Conservation (phyloP, 2,113 vertebrate species). For the Panurus biarmicus region DNA sequence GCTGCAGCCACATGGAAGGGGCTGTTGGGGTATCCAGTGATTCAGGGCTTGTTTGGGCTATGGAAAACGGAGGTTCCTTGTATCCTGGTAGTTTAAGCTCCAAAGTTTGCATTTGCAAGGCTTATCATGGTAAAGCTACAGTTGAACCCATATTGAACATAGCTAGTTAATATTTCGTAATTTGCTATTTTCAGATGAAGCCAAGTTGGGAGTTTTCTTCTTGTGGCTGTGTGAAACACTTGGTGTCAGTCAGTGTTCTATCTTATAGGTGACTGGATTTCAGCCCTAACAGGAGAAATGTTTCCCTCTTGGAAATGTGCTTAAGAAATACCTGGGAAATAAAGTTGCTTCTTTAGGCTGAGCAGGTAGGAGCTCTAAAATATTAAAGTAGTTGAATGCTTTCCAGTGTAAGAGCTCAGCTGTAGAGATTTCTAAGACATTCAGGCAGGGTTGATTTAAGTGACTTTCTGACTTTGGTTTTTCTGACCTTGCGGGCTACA, state of each 20-base stretch:
- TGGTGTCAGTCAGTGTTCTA: background rate
- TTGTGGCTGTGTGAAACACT: background rate
- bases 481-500: background rate
- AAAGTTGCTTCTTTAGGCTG: background rate
- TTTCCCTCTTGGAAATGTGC: background rate
- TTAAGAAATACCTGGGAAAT: background rate
- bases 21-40: background rate
- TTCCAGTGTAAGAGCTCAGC: background rate
- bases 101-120: background rate
- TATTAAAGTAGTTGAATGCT: background rate
- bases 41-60: background rate
- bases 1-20: fast-evolving
- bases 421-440: background rate
- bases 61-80: background rate
- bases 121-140: background rate
- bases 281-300: background rate
- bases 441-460: background rate
- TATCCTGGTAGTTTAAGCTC: background rate
- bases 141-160: background rate
- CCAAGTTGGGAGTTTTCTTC: background rate
- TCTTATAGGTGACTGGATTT: background rate
- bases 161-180: background rate
- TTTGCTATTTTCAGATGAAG: background rate
- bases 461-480: background rate
- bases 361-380: background rate